Conservation (phyloP, 2,888 invertebrate genomes). For the Drosophila engyochracea region DNA sequence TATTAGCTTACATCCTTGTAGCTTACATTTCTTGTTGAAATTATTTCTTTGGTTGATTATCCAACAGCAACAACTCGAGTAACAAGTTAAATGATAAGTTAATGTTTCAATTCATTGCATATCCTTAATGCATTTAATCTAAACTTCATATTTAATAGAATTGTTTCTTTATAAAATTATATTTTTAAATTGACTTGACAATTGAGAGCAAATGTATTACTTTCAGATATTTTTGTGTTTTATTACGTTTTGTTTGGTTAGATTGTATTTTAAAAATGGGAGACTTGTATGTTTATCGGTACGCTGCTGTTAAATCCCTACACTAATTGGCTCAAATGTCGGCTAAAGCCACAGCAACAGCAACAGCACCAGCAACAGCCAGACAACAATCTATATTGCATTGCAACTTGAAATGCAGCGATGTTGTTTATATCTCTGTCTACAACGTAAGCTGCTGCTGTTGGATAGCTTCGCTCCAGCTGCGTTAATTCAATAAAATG, state of each 20-base stretch:
- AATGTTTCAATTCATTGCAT: background rate
- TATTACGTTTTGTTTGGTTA: background rate
- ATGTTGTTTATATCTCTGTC: background rate
- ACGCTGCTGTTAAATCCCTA: constrained; percentile 27
- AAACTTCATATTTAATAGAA: background rate
- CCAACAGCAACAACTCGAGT: constrained; percentile 1
- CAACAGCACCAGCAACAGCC: background rate
- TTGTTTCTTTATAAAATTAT: background rate
- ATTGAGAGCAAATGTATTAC: background rate
- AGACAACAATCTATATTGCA: constrained; percentile 4
- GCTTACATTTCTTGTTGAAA: constrained; percentile 39
- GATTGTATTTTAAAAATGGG: background rate
- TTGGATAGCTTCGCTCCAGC: constrained; percentile 10
- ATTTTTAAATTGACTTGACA: background rate
- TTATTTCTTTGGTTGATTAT: constrained; percentile 1
- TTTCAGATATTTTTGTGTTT: background rate
- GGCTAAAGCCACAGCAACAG: constrained; percentile 46
- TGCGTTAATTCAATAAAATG: constrained; percentile 63
- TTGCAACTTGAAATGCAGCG: background rate
- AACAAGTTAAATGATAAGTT: background rate
- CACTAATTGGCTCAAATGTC: constrained; percentile 59
- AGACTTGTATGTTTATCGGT: background rate
- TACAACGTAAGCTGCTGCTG: constrained; percentile 6
- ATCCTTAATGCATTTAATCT: background rate
- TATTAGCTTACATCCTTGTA: constrained; percentile 47